phyloP scores from a whole-genome alignment of 2,113 vertebrate genomes.

The Heloderma charlesbogerti region DNA sequence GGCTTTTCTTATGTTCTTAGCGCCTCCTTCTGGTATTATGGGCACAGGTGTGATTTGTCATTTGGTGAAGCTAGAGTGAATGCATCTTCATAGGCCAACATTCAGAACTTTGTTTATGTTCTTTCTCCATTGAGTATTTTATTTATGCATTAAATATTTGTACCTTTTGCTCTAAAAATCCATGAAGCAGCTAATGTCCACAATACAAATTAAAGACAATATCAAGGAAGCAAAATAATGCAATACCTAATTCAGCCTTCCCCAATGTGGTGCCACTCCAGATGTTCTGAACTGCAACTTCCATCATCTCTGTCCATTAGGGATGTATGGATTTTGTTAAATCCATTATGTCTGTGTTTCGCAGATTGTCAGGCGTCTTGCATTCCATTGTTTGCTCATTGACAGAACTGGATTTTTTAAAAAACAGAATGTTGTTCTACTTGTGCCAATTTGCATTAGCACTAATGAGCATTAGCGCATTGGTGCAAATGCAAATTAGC shows the following conservation, averaged over 20 bases:
- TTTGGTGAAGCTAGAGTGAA: neutral
- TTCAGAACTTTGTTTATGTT: neutral
- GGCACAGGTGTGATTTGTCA: neutral
- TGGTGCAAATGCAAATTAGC: no score
- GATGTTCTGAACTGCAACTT: neutral
- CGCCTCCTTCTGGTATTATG: neutral
- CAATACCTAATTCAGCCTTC: neutral
- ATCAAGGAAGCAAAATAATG: neutral
- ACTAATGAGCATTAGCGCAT: no score
- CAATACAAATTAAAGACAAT: neutral
- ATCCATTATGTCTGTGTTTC: no score
- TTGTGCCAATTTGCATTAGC: no score
- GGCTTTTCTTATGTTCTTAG: no score
- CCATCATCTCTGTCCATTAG: no score
- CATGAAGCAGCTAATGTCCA: neutral
- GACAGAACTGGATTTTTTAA: no score
- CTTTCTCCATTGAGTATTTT: neutral
- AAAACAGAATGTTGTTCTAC: no score
- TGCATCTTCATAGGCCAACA: rapidly evolving
- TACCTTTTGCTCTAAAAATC: neutral
- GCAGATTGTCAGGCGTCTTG: no score
- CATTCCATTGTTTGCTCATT: no score
- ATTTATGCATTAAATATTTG: neutral
- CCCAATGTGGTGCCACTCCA: neutral
- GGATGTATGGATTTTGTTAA: no score